Evolutionary conservation across 2,113 vertebrate species (phyloP), one percentile per base, ranked within the genome.

Genomic region (Nematolebias whitei): DNA sequence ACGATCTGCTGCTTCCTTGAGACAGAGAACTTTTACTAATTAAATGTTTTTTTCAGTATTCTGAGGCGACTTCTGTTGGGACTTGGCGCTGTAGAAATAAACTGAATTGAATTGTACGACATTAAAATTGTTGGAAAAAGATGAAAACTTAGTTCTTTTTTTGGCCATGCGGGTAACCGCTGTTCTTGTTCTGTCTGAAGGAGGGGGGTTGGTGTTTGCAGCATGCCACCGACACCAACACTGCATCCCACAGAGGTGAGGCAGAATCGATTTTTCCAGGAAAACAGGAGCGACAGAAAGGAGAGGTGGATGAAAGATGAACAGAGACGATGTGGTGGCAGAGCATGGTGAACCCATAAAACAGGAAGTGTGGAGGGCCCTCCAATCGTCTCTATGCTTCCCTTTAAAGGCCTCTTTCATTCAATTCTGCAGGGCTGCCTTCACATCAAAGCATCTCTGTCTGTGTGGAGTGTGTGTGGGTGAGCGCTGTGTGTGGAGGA

Each of bases 401-500:
- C 41, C 38, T 44, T 40, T 47, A 48, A 85, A 76, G 64, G 49
- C 52, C 43, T 40, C 64, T 69, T 82, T 79, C 65, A 67, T 67
- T 74, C 48, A 63, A 47, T 63, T 69, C 64, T 78, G 69, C 71
- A 75, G 73, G 66, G 69, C 71, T 57, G 50, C 60, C 44, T 67
- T 56, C 64, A 77, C 76, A 76, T 81, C 71, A 86, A 70, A 80
- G 80, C 4, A 39, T 55, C 58, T 24, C 51, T 45, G 57, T 56
- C 19, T 70, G 74, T 67, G 45, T 24, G 54, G 54, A 40, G 67
- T 50, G 68, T 43, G 58, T 12, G 40, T 20, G 26, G 48, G 52
- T 47, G 71, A 45, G 58, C 55, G 60, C 19, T 52, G 52, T 51
- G 71, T 50, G 54, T 58, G 59, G 24, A 60, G 29, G 20, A 41